These are phyloP conservation scores for Catharus minimus DNA, from an alignment of 2,113 vertebrate species.

Conservation along the genomic window DNA sequence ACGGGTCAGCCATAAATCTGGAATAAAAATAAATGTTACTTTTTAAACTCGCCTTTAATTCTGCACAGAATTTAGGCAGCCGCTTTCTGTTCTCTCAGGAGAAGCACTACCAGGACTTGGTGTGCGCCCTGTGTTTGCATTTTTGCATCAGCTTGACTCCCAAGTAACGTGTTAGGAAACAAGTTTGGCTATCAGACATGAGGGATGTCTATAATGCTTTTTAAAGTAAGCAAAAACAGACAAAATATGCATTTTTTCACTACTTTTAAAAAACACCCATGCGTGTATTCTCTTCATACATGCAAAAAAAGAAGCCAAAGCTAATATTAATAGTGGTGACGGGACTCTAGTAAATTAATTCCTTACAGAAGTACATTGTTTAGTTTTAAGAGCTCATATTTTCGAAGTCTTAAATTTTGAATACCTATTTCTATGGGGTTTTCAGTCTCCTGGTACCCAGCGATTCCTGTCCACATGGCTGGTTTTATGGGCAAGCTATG, in stretches of 20 bases:
- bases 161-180: not conserved
- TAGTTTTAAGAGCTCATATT: conserved; percentile 70
- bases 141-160: not conserved
- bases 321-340: conserved; percentile 35
- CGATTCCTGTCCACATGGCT: conserved; percentile 64
- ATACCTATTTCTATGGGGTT: conserved; percentile 54
- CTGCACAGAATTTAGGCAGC: not conserved
- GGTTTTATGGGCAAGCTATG: conserved; percentile 59
- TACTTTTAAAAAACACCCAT: not conserved
- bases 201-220: conserved; percentile 1
- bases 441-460: conserved; percentile 54
- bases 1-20: conserved; percentile 79
- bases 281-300: not conserved
- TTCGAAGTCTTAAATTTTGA: conserved; percentile 66
- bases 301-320: conserved; percentile 33
- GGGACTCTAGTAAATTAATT: conserved; percentile 38
- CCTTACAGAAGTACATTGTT: conserved; percentile 64
- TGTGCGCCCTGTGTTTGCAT: not conserved
- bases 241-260: not conserved
- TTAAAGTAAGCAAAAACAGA: conserved; percentile 19
- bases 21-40: conserved; percentile 64
- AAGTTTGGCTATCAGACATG: not conserved
- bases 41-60: conserved; percentile 58
- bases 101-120: not conserved
- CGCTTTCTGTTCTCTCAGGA: not conserved